Percentiles rank a stretch among this genome's conserved stretches.
Evolutionary conservation across 64 coral and sea anemone genomes (phyloP).

Genomic region (Pachyseris speciosa): DNA sequence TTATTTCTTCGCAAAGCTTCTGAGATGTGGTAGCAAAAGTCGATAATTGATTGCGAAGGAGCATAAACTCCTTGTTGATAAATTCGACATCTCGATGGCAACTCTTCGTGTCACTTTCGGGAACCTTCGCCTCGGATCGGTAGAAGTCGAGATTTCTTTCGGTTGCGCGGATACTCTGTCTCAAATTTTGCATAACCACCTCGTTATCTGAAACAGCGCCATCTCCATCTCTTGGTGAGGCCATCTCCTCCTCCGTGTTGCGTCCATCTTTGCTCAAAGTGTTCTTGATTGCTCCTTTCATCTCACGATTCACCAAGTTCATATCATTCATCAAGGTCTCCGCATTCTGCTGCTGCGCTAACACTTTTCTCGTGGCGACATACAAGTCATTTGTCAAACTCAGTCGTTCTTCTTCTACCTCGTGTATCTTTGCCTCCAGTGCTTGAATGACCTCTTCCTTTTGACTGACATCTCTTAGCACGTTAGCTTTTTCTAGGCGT

Average conservation of each 20-base stretch:
- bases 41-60: constrained; percentile 66
- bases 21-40: constrained; percentile 68
- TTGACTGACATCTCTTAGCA: constrained; percentile 58
- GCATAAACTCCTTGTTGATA: constrained; percentile 85
- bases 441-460: constrained; percentile 76
- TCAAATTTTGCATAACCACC: constrained; percentile 62
- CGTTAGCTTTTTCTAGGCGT: constrained; percentile 66
- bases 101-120: constrained; percentile 69
- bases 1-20: constrained; percentile 68
- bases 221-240: constrained; percentile 53
- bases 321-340: constrained; percentile 84
- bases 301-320: constrained; percentile 55
- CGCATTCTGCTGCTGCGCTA: constrained; percentile 73
- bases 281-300: constrained; percentile 46
- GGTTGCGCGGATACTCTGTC: constrained; percentile 68
- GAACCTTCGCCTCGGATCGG: constrained; percentile 69
- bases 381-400: constrained; percentile 82
- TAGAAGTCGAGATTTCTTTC: constrained; percentile 75
- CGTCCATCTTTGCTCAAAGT: constrained; percentile 27
- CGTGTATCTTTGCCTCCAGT: constrained; percentile 59
- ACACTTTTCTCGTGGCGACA: constrained; percentile 84
- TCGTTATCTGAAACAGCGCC: constrained; percentile 46
- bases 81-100: constrained; percentile 86
- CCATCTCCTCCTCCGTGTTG: constrained; percentile 17
- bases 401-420: constrained; percentile 71